Conservation (phyloP, 2,797 vertebrate genomes). For the Toxotes lorentzi region DNA sequence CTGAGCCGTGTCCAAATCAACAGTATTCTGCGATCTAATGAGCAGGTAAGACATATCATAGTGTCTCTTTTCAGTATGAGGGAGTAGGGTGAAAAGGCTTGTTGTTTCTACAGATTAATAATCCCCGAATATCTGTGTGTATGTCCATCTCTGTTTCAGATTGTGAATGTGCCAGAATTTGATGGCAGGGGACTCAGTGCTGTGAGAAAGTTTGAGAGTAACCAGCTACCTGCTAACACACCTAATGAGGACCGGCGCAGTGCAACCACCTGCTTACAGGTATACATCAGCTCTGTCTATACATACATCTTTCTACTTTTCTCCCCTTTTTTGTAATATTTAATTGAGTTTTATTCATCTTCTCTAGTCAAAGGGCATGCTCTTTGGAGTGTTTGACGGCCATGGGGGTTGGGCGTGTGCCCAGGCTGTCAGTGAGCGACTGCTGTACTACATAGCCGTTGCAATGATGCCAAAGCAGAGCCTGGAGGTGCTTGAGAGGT, state of each 20-base stretch:
- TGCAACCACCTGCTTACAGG: slow-evolving; percentile 90
- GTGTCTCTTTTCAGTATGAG: neutral
- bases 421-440: slow-evolving; percentile 93
- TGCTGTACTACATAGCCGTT: slow-evolving; percentile 92
- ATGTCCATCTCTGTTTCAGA: slow-evolving; percentile 53
- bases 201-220: slow-evolving; percentile 93
- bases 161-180: slow-evolving; percentile 85
- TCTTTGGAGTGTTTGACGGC: slow-evolving; percentile 96
- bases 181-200: slow-evolving; percentile 82
- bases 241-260: slow-evolving; percentile 94
- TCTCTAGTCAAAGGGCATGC: slow-evolving; percentile 88
- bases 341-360: neutral
- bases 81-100: neutral
- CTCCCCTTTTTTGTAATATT: neutral
- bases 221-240: slow-evolving; percentile 92
- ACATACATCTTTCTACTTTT: neutral
- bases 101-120: neutral
- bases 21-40: slow-evolving; percentile 87
- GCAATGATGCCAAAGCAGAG: slow-evolving; percentile 90
- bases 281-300: slow-evolving; percentile 12
- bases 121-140: neutral
- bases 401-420: slow-evolving; percentile 94
- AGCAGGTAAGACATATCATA: slow-evolving; percentile 78
- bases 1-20: slow-evolving; percentile 89
- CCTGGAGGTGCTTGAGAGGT: slow-evolving; percentile 91